Percentiles rank a stretch among this genome's conserved stretches.
These are phyloP conservation scores for Eulimnadia texana DNA, from an alignment of 1,140 invertebrate species.

Conservation along the genomic window DNA sequence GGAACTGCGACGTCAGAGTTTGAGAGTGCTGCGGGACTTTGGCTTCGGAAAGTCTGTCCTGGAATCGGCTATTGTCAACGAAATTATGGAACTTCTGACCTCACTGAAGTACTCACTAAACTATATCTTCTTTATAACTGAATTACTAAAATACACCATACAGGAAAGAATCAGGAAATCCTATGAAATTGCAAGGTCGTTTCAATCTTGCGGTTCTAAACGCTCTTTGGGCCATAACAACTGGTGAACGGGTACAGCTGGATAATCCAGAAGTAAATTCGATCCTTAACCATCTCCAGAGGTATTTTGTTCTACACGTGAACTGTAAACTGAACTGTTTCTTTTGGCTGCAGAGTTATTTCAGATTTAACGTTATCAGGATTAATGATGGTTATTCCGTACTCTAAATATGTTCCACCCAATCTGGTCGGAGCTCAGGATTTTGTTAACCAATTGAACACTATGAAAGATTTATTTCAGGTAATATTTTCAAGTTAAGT, in stretches of 20 bases:
- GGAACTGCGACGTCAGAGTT: not conserved
- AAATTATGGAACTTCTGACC: not conserved
- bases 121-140: not conserved
- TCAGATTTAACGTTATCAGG: too few relatives aligned
- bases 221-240: slow-evolving; percentile 5
- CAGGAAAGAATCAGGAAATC: not conserved
- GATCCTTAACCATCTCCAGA: too few relatives aligned
- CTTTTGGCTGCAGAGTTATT: too few relatives aligned
- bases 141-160: not conserved
- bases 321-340: too few relatives aligned
- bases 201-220: slow-evolving; percentile 7
- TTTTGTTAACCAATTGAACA: not conserved
- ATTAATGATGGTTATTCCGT: not conserved
- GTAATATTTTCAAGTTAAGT: not conserved
- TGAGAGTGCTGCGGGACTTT: not conserved
- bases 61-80: not conserved
- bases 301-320: not conserved
- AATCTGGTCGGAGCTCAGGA: not conserved
- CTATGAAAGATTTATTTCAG: not conserved
- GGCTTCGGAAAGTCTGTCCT: not conserved
- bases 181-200: not conserved
- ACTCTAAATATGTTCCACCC: not conserved
- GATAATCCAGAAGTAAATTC: too few relatives aligned
- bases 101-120: not conserved
- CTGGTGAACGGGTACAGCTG: not conserved